Evolutionary conservation across 2,797 vertebrate species (phyloP).

Genomic region (Ctenosaura bakeri): DNA sequence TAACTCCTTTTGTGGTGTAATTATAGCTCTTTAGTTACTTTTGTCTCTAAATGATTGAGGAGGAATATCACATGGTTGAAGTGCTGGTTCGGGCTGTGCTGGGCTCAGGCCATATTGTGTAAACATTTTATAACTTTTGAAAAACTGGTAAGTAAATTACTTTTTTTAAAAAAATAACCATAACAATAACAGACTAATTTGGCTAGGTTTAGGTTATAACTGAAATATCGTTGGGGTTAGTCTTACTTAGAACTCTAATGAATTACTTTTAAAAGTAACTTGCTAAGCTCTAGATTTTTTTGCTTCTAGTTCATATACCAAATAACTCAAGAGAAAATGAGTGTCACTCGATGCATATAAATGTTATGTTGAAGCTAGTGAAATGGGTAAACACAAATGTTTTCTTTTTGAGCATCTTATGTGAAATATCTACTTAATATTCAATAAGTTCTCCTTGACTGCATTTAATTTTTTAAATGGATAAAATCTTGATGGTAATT

Average conservation of each 20-base stretch:
- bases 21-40: too few species aligned
- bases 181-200: not conserved
- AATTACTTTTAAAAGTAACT: not conserved
- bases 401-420: constrained; percentile 17
- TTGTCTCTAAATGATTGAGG: too few species aligned
- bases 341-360: constrained; percentile 44
- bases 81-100: too few species aligned
- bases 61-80: too few species aligned
- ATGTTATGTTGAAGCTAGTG: constrained; percentile 31
- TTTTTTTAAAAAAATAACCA: not conserved
- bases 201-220: too few species aligned
- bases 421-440: constrained; percentile 42
- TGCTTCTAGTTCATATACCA: not conserved
- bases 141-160: too few species aligned
- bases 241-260: too few species aligned
- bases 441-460: constrained; percentile 29
- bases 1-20: too few species aligned
- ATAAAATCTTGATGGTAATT: constrained; percentile 52
- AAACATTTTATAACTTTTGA: too few species aligned
- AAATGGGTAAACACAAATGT: constrained; percentile 29
- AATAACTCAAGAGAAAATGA: constrained; percentile 51
- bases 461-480: constrained; percentile 31
- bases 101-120: too few species aligned
- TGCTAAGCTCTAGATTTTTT: constrained; percentile 10
- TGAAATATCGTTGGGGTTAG: too few species aligned